Percentiles rank a stretch among this genome's conserved stretches.
Evolutionary conservation across 2,113 vertebrate genomes (phyloP).

Genomic region (Catharus minimus): DNA sequence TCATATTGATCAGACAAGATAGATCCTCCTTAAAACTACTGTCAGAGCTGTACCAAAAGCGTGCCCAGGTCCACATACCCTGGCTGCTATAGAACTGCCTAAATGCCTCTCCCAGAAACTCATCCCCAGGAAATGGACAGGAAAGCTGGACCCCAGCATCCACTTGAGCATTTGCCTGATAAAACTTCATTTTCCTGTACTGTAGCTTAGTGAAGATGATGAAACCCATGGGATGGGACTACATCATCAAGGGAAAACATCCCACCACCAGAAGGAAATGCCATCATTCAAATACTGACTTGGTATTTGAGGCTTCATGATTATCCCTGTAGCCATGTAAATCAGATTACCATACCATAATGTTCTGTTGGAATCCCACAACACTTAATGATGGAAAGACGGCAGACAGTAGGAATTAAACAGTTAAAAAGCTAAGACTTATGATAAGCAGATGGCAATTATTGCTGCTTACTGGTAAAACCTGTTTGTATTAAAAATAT

Average conservation of each 20-base stretch:
- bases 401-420: conserved; percentile 24
- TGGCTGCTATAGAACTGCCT: not conserved
- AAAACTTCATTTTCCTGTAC: not conserved
- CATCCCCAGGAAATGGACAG: not conserved
- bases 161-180: not conserved
- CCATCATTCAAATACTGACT: not conserved
- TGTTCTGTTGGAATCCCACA: not conserved
- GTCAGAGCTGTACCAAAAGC: not conserved
- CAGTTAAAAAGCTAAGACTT: conserved; percentile 30
- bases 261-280: not conserved
- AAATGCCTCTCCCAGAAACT: not conserved
- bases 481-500: conserved; percentile 63
- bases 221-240: not conserved
- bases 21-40: conserved; percentile 22
- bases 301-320: not conserved
- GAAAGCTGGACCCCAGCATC: not conserved
- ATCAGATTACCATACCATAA: conserved; percentile 36
- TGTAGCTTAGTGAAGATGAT: not conserved
- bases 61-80: fast-evolving
- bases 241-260: not conserved
- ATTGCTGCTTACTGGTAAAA: conserved; percentile 16
- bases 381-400: not conserved
- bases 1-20: not conserved
- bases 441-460: conserved; percentile 52
- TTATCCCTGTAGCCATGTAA: conserved; percentile 26